Percentiles rank a stretch among this genome's conserved stretches.
These are phyloP conservation scores for Aporophyla lueneburgensis DNA, from an alignment of 2,888 invertebrate species.

Conservation along the genomic window DNA sequence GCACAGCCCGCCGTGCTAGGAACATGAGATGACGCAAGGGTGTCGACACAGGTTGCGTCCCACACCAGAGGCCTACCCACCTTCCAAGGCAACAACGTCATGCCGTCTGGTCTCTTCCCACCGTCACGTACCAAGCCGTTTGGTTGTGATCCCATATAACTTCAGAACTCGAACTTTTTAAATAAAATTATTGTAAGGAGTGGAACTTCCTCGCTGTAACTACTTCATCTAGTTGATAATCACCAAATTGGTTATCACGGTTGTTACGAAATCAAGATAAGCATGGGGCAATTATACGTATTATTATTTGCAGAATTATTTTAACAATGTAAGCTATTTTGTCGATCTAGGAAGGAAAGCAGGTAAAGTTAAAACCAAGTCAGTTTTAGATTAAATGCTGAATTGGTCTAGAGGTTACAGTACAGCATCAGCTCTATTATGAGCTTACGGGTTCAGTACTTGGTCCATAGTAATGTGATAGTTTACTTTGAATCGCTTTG, in stretches of 20 bases:
- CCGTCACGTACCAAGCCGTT: too few species aligned
- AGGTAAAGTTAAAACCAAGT: background rate
- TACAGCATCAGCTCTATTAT: background rate
- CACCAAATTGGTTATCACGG: background rate
- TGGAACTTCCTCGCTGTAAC: slow-evolving; percentile 7
- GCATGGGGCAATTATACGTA: background rate
- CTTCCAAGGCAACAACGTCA: too few species aligned
- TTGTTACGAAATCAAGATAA: background rate
- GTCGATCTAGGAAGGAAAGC: background rate
- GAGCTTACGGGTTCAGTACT: background rate
- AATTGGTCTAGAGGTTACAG: background rate
- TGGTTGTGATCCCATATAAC: slow-evolving; percentile 28
- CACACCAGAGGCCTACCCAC: too few species aligned
- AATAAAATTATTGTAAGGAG: background rate
- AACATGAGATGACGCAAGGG: too few species aligned
- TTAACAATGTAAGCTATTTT: background rate
- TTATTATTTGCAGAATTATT: background rate
- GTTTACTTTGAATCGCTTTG: too few species aligned
- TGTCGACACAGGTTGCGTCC: too few species aligned
- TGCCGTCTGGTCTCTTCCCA: too few species aligned
- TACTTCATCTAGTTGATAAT: slow-evolving; percentile 12
- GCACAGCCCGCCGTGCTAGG: too few species aligned
- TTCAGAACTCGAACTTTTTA: slow-evolving; percentile 3
- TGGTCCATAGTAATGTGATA: background rate
- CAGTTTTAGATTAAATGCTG: background rate